Base-by-base conservation (phyloP, 2,113 vertebrate genomes). In the Telmatochromis brachygnathus region DNA sequence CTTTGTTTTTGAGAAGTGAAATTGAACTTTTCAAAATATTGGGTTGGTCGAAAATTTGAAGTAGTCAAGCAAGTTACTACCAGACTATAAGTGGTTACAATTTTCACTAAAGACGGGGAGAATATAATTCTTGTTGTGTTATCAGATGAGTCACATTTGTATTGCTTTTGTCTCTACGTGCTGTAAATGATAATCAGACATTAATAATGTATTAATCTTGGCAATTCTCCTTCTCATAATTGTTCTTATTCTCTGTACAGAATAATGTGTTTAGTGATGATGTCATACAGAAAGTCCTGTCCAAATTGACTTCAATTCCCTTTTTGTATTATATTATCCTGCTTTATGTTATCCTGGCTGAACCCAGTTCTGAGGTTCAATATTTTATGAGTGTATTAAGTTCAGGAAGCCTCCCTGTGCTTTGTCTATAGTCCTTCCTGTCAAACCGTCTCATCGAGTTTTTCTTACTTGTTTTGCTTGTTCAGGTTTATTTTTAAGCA, bases 401-500 rank as follows among this genome's bases (percentile, higher is more conserved):
- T 51, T 75, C 49, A 89, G 56, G 2, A 85, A 28, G 8, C 70
- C 54, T 45, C 15, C 2, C 21, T 77, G 14, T 9, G 35, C 30
- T 15, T 14, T 23, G 65, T 51, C 79, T 73, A 60, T 9, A 85
- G 54, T 26, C 58, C 80, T 84, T 84, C 65, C 84, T 88, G 35
- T 68, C 51, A 62, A 37, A 10, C 15, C 11, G 9, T 33, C 83
- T 53, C 26, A 45, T 73, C 79, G 65, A 92, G 87, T 89, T 89
- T 85, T 88, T 81, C 60, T 84, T 77, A 33, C 81, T 77, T 92
- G 84, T 88, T 90, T 89, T 85, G 30, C 7, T 6, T 85, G 68
- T 55, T 30, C 10, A 1, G 58, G 53, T 86, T 84, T 91, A 92
- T 91, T 92, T 90, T 90, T 84, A 79, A 49, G 54, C 37, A 19